A percentile compares a stretch with the other conserved stretches of the same genome.
phyloP scores from a whole-genome alignment of 2,888 invertebrate genomes.

The Drosophila kambysellisi region DNA sequence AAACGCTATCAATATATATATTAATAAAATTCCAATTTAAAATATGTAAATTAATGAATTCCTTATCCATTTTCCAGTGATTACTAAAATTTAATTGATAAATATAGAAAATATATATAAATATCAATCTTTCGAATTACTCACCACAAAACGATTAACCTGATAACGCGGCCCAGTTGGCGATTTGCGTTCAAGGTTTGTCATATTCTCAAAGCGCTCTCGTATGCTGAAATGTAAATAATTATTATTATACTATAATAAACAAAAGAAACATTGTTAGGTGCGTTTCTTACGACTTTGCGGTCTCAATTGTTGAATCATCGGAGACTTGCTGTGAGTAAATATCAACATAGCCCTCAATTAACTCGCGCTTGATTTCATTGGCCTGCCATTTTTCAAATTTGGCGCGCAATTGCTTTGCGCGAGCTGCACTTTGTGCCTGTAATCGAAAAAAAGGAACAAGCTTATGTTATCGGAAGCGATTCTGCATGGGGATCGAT shows the following conservation, averaged over 20 bases:
- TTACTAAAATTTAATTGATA: slow-evolving; percentile 35
- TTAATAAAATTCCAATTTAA: slow-evolving; percentile 9
- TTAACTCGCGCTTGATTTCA: slow-evolving; percentile 87
- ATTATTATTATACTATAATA: not conserved
- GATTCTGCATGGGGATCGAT: not conserved
- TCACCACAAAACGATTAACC: slow-evolving; percentile 97
- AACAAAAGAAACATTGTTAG: not conserved
- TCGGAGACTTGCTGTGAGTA: slow-evolving; percentile 86
- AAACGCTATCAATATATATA: not conserved
- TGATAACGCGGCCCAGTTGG: slow-evolving; percentile 87
- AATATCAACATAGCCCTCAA: slow-evolving; percentile 85
- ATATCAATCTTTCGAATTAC: slow-evolving; percentile 82
- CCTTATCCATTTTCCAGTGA: not conserved
- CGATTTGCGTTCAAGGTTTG: slow-evolving; percentile 86
- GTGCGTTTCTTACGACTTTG: slow-evolving; percentile 88
- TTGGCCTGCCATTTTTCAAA: slow-evolving; percentile 94
- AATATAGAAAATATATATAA: not conserved
- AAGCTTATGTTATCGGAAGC: not conserved
- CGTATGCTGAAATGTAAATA: slow-evolving; percentile 88
- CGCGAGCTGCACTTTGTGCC: slow-evolving; percentile 92
- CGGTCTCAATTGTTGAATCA: slow-evolving; percentile 93
- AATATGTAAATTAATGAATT: slow-evolving; percentile 1
- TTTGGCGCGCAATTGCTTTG: slow-evolving; percentile 93
- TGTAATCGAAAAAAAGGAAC: slow-evolving; percentile 28
- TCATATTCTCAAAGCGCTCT: slow-evolving; percentile 95